phyloP scores from a whole-genome alignment of 1,140 invertebrate species.

The Lordiphosa stackelbergi region DNA sequence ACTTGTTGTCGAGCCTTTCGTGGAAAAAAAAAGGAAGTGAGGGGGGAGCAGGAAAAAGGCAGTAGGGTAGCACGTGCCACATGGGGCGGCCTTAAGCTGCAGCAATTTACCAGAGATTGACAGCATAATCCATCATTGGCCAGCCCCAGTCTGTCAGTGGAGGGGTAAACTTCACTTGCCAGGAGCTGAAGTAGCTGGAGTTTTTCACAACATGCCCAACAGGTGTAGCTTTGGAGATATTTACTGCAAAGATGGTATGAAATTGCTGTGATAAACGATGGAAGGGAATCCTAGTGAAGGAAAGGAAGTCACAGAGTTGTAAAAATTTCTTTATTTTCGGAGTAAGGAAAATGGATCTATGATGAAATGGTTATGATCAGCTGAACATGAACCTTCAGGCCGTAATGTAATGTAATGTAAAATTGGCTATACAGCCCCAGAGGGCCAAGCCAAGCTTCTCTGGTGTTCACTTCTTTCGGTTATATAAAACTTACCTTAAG shows the following conservation, averaged over 20 bases:
- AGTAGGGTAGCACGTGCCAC: slow-evolving; percentile 56
- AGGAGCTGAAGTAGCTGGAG: slow-evolving; percentile 6
- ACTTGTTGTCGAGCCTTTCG: slow-evolving; percentile 39
- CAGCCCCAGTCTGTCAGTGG: slow-evolving; percentile 11
- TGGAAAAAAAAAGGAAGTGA: not conserved
- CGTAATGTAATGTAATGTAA: no score
- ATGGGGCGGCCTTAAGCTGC: slow-evolving; percentile 56
- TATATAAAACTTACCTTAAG: no score
- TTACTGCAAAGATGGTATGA: slow-evolving; percentile 15
- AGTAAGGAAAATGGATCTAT: no score
- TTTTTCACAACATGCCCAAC: slow-evolving; percentile 21
- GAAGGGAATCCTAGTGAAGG: not conserved
- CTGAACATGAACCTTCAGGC: no score
- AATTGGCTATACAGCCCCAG: no score
- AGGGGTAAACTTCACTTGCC: slow-evolving; percentile 4
- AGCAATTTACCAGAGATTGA: slow-evolving; percentile 71
- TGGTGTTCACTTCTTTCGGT: no score
- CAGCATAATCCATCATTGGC: slow-evolving; percentile 70
- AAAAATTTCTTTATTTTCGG: no score
- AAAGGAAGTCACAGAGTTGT: not conserved
- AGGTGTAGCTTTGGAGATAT: slow-evolving; percentile 25
- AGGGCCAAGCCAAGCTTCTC: no score
- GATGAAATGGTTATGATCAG: no score
- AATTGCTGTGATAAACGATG: slow-evolving; percentile 11
- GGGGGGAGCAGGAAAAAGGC: slow-evolving; percentile 8